Evolutionary conservation across 92 coral and sea anemone species (phyloP).

Genomic region (Isaurus tuberculatus): DNA sequence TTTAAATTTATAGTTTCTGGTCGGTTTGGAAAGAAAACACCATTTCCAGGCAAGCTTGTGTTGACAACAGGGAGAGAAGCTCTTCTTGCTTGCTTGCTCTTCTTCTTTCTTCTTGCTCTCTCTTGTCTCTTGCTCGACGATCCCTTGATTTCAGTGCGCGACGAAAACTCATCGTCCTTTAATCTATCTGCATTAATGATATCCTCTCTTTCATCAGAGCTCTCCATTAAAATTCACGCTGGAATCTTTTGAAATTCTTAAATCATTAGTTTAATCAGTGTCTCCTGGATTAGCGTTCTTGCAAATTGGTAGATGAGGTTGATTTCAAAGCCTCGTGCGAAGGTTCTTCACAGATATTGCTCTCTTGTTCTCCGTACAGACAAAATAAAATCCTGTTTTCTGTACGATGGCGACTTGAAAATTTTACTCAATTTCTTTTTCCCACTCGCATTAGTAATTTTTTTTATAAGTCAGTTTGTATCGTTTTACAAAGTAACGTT

Average conservation of each 20-base stretch:
- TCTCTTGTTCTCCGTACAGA: neutral
- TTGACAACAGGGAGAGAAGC: slow-evolving; percentile 25
- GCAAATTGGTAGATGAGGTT: neutral
- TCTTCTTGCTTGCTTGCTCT: slow-evolving; percentile 13
- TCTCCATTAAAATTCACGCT: slow-evolving; percentile 11
- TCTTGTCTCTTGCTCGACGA: too few species aligned
- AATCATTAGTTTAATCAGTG: neutral
- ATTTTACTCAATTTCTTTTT: too few species aligned
- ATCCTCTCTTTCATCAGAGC: neutral
- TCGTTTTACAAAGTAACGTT: neutral
- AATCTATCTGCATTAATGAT: neutral
- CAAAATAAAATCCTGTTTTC: neutral
- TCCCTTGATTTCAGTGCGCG: slow-evolving; percentile 10
- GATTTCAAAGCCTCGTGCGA: neutral
- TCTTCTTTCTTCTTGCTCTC: neutral
- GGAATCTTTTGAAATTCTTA: slow-evolving; percentile 1
- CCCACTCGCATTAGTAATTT: too few species aligned
- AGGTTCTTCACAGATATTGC: neutral
- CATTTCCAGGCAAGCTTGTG: neutral
- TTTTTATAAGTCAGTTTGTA: too few species aligned
- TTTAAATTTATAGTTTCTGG: neutral
- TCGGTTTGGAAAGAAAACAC: slow-evolving; percentile 24
- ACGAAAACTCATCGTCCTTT: slow-evolving; percentile 22
- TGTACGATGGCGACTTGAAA: neutral
- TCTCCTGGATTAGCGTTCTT: neutral